Evolutionary conservation across 2,797 vertebrate genomes (phyloP).

Genomic region (Darevskia nairensis): DNA sequence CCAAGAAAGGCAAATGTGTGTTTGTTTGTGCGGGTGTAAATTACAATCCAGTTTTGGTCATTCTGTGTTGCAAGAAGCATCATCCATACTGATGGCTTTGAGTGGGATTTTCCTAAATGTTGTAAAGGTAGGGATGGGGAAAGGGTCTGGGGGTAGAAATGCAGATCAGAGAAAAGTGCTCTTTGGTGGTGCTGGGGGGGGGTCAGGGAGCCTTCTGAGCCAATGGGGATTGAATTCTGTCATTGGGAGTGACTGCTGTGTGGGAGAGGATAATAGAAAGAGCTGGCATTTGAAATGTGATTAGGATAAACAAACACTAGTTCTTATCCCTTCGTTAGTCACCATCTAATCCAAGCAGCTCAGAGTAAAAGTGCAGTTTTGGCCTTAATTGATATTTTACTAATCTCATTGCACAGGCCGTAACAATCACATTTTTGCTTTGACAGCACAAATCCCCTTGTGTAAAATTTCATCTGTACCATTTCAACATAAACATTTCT

Average conservation of each 20-base stretch:
- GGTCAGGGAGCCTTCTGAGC: slow-evolving; percentile 31
- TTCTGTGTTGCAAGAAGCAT: not conserved
- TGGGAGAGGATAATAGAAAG: slow-evolving; percentile 56
- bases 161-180: slow-evolving; percentile 29
- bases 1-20: slow-evolving; percentile 17
- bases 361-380: slow-evolving; percentile 72
- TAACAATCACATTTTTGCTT: slow-evolving; percentile 66
- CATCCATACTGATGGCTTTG: not conserved
- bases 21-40: slow-evolving; percentile 39
- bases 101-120: slow-evolving; percentile 40
- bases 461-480: slow-evolving; percentile 62
- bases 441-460: slow-evolving; percentile 68
- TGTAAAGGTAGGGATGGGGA: slow-evolving; percentile 31
- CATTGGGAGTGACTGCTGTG: slow-evolving; percentile 59
- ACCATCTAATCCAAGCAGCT: slow-evolving; percentile 71
- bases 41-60: slow-evolving; percentile 9
- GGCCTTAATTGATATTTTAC: slow-evolving; percentile 73
- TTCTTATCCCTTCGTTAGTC: slow-evolving; percentile 70
- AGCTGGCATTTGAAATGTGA: slow-evolving; percentile 61
- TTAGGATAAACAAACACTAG: slow-evolving; percentile 72
- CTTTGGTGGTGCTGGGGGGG: slow-evolving; percentile 24
- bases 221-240: slow-evolving; percentile 52
- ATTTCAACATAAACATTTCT: slow-evolving; percentile 65
- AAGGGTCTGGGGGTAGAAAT: slow-evolving; percentile 19
- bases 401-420: slow-evolving; percentile 67